Evolutionary conservation across 2,888 invertebrate species (phyloP), one percentile per base, ranked within the genome.

Genomic region (Limnephilus rhombicus): DNA sequence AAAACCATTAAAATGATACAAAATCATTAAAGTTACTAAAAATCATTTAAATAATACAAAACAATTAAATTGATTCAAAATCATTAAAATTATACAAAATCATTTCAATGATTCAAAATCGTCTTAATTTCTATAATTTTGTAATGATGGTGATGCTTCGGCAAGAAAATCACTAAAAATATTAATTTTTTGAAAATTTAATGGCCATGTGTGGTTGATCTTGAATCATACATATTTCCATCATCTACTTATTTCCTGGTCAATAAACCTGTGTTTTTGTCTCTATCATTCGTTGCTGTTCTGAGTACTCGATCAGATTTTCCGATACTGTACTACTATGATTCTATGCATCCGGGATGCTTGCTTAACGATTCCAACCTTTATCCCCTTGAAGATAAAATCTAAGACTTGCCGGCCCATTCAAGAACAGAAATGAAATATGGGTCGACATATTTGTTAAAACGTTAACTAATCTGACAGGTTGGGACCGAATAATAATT

Each of bases 401-500:
- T 68, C 87, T 31, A n/a, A 53, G 80, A 31, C 88, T 31, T 2
- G 68, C 34, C 34, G 88, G 80, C 34, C 88, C 88, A 89, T 89
- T 89, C 37, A 89, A 34, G 80, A 89, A 80, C 31, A 18, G 80
- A 37, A n/a, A 89, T 80, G 88, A 89, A 37, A 80, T 89, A 68
- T 80, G 88, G 88, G 88, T 80, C 88, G 80, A 80, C 88, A 41
- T 89, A 89, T 89, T 89, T 89, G 88, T 89, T 89, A 80, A 87
- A 89, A 89, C 88, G 88, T 41, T 89, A 89, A 89, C 88, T 89
- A 53, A 87, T 87, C 87, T 87, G 87, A 87, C 87, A 87, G 87
- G 49, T 53, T 15, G 24, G 88, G 15, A 80, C 88, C n/a, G 80
- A 68, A 89, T 89, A 68, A 89, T 89, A 89, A 89, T 89, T 89